phyloP scores from a whole-genome alignment of 1,140 invertebrate genomes.

The Solenopsis invicta region DNA sequence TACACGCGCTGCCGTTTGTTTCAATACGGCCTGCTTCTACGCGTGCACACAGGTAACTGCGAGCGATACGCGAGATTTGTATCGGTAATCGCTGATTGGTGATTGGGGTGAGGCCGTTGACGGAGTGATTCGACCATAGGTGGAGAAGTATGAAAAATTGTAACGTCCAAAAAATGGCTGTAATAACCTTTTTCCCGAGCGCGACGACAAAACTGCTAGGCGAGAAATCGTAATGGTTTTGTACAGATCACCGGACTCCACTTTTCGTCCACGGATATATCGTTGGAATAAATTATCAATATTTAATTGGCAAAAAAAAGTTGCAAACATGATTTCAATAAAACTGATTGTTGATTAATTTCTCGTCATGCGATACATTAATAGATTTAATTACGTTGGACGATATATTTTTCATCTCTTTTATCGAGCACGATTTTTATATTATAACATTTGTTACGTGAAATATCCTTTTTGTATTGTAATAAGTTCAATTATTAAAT shows the following conservation, averaged over 20 bases:
- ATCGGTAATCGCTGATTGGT: slow-evolving; percentile 46
- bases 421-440: slow-evolving; percentile 1
- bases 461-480: not conserved
- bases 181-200: not conserved
- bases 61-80: slow-evolving; percentile 45
- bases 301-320: not conserved
- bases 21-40: slow-evolving; percentile 44
- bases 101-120: slow-evolving; percentile 25
- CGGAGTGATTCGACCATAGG: not conserved
- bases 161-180: not conserved
- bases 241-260: not conserved
- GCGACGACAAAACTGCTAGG: slow-evolving; percentile 22
- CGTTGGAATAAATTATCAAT: not conserved
- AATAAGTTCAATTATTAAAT: slow-evolving; percentile 5
- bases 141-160: slow-evolving; percentile 24
- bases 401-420: not conserved
- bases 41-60: slow-evolving; percentile 20
- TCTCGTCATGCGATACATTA: not conserved
- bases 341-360: slow-evolving; percentile 4
- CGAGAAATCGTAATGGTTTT: not conserved
- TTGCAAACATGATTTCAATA: not conserved
- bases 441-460: not conserved
- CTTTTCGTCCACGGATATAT: not conserved
- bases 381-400: not conserved
- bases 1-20: slow-evolving; percentile 49